Evolutionary conservation across 2,888 invertebrate species (phyloP).

Genomic region (Hydraecia micacea): DNA sequence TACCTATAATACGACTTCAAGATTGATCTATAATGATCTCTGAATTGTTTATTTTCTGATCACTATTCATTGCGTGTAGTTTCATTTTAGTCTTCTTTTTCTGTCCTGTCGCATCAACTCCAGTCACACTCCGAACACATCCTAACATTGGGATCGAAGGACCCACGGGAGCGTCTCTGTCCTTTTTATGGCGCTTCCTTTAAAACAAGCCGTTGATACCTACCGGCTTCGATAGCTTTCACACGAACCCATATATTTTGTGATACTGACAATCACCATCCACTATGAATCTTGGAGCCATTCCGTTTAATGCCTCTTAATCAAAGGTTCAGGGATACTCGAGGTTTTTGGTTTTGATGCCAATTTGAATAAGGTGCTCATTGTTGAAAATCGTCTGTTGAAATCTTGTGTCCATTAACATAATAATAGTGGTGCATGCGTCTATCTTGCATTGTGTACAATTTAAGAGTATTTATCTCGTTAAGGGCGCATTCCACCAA

Average conservation of each 20-base stretch:
- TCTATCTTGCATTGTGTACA: not conserved
- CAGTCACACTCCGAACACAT: constrained; percentile 17
- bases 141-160: constrained; percentile 52
- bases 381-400: constrained; percentile 1
- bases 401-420: not conserved
- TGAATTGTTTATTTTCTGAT: not conserved
- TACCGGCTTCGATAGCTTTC: constrained; percentile 60
- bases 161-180: constrained; percentile 68
- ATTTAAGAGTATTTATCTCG: not conserved
- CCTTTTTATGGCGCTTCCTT: constrained; percentile 73
- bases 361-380: constrained; percentile 32
- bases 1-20: not conserved
- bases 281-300: constrained; percentile 56
- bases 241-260: constrained; percentile 62
- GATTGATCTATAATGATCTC: not conserved
- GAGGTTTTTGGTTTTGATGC: constrained; percentile 4
- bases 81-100: not conserved
- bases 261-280: constrained; percentile 61
- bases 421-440: not conserved
- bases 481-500: too few relatives aligned
- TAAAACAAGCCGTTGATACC: constrained; percentile 73
- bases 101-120: constrained; percentile 16
- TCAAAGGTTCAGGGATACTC: constrained; percentile 47
- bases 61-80: not conserved
- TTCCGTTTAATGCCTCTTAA: constrained; percentile 58